Evolutionary conservation across 1,140 invertebrate species (phyloP).

Genomic region (Belonocnema kinseyi): DNA sequence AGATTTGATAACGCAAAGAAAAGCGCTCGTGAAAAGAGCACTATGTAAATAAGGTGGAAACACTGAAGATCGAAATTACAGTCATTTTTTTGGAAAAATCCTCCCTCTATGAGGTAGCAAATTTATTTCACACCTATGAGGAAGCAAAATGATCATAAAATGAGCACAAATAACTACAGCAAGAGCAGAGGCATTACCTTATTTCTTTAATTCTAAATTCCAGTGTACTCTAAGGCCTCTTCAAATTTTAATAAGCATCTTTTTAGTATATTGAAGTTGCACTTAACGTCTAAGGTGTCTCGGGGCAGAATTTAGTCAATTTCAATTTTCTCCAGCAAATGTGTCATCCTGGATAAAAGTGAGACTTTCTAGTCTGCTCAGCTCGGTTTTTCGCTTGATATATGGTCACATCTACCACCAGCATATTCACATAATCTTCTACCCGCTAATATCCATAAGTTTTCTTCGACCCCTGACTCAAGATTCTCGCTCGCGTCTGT

Average conservation of each 20-base stretch:
- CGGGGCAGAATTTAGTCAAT: constrained; percentile 4
- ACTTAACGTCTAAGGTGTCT: constrained; percentile 20
- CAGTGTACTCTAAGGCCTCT: too few species aligned
- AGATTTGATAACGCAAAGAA: too few species aligned
- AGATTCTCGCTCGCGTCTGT: background rate
- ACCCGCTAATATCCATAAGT: constrained; percentile 57
- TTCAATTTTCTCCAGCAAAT: constrained; percentile 12
- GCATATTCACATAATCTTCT: constrained; percentile 60
- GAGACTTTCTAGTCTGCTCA: constrained; percentile 36
- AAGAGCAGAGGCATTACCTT: too few species aligned
- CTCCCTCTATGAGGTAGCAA: too few species aligned
- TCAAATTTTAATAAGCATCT: background rate
- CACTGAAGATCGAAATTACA: too few species aligned
- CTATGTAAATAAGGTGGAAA: too few species aligned
- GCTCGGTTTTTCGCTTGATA: constrained; percentile 51
- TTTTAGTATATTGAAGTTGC: constrained; percentile 4
- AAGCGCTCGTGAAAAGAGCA: too few species aligned
- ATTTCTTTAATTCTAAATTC: too few species aligned
- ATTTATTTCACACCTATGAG: too few species aligned
- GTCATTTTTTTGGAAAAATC: too few species aligned
- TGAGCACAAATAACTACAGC: too few species aligned
- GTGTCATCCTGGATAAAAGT: constrained; percentile 43
- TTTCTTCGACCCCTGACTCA: constrained; percentile 46
- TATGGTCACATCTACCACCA: constrained; percentile 44
- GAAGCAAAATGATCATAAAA: too few species aligned